Evolutionary conservation across 2,797 vertebrate genomes (phyloP).

Genomic region (Podargus strigoides): DNA sequence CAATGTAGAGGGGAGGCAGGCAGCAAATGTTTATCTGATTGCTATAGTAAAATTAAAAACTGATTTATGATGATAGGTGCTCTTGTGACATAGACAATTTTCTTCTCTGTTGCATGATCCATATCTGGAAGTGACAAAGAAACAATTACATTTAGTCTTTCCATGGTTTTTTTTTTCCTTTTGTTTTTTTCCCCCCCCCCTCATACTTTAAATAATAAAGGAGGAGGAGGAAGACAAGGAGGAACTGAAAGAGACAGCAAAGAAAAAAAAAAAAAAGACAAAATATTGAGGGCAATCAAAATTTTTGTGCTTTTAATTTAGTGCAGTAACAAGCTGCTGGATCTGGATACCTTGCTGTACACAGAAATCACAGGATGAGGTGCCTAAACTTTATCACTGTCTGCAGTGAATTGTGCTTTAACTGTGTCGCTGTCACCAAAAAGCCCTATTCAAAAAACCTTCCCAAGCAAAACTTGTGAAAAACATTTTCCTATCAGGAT

Average conservation of each 20-base stretch:
- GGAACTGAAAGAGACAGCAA: not conserved
- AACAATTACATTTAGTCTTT: not conserved
- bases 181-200: not conserved
- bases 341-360: not conserved
- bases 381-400: not conserved
- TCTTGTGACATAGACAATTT: not conserved
- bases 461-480: not conserved
- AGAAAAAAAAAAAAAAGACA: not conserved
- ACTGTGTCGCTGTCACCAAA: not conserved
- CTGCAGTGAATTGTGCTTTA: not conserved
- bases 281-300: not conserved
- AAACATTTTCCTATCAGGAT: not conserved
- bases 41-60: conserved; percentile 9
- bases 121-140: not conserved
- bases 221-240: not conserved
- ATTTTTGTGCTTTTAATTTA: conserved; percentile 28
- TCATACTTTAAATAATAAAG: not conserved
- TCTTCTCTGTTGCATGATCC: not conserved
- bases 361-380: not conserved
- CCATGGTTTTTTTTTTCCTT: not conserved
- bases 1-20: not conserved
- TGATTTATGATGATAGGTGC: not conserved
- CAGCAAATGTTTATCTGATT: not conserved
- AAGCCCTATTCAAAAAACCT: not conserved
- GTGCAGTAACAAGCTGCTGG: not conserved